Percentiles rank a stretch among this genome's conserved stretches.
These are phyloP conservation scores for Gasteruption jaculator DNA, from an alignment of 2,888 invertebrate species.

Conservation along the genomic window DNA sequence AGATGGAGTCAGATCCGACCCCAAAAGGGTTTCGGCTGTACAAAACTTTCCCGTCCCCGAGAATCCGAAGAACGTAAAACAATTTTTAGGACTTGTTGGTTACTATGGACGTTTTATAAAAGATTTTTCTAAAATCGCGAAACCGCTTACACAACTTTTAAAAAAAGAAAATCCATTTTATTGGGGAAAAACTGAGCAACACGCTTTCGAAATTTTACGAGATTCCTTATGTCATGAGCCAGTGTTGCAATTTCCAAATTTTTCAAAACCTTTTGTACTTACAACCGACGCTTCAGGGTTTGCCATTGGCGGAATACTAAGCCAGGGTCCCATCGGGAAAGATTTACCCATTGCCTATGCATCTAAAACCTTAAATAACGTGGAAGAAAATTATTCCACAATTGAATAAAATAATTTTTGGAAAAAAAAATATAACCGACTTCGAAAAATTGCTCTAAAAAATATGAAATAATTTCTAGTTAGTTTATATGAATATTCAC, in stretches of 20 bases:
- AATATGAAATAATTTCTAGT: no score
- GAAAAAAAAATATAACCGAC: no score
- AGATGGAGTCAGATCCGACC: not conserved
- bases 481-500: no score
- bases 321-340: constrained; percentile 6
- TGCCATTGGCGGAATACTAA: constrained; percentile 6
- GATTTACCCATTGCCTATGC: constrained; percentile 8
- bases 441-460: no score
- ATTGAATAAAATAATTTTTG: no score
- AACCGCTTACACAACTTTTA: constrained; percentile 8
- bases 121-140: constrained; percentile 6
- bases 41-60: not conserved
- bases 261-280: constrained; percentile 6
- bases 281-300: constrained; percentile 7
- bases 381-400: constrained; percentile 6
- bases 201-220: constrained; percentile 5
- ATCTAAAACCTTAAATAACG: constrained; percentile 2
- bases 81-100: not conserved
- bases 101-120: constrained; percentile 13
- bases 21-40: not conserved
- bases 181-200: constrained; percentile 1
- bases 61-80: not conserved
- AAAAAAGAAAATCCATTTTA: constrained; percentile 6
- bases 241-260: constrained; percentile 7
- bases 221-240: not conserved